A percentile compares a stretch with the other conserved stretches of the same genome.
Evolutionary conservation across 2,113 vertebrate species (phyloP).

Genomic region (Aplodontia rufa): DNA sequence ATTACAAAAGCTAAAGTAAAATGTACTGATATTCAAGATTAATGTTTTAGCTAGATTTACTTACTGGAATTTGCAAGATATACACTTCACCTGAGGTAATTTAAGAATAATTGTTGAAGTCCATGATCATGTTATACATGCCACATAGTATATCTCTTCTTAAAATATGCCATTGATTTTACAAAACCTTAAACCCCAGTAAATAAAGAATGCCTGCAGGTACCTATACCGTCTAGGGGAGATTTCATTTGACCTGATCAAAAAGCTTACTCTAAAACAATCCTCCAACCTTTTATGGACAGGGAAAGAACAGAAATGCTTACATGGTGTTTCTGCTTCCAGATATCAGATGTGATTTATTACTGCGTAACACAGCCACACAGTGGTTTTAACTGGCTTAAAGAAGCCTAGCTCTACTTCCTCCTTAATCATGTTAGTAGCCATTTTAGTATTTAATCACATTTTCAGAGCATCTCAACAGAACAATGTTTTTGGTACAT

Average conservation of each 20-base stretch:
- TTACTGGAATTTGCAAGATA: neutral
- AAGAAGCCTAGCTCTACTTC: slow-evolving; percentile 74
- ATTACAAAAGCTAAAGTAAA: slow-evolving; percentile 23
- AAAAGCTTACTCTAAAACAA: slow-evolving; percentile 49
- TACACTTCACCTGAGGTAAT: neutral
- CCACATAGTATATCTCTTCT: neutral
- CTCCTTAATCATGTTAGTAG: slow-evolving; percentile 80
- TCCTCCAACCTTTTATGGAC: slow-evolving; percentile 43
- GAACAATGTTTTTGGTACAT: slow-evolving; percentile 80
- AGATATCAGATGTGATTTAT: slow-evolving; percentile 79
- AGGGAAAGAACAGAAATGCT: slow-evolving; percentile 68
- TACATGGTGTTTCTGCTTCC: slow-evolving; percentile 66
- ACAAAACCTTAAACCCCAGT: neutral
- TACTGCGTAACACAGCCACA: slow-evolving; percentile 59
- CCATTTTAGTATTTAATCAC: slow-evolving; percentile 82
- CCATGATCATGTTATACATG: neutral
- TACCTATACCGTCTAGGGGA: neutral
- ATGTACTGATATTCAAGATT: neutral
- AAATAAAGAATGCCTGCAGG: neutral
- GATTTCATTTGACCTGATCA: neutral
- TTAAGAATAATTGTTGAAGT: neutral
- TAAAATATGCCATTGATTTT: neutral
- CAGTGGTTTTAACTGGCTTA: slow-evolving; percentile 80
- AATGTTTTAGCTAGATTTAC: neutral
- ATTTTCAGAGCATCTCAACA: slow-evolving; percentile 79